These are phyloP conservation scores for Upupa epops DNA, from an alignment of 2,113 vertebrate species.

Conservation along the genomic window DNA sequence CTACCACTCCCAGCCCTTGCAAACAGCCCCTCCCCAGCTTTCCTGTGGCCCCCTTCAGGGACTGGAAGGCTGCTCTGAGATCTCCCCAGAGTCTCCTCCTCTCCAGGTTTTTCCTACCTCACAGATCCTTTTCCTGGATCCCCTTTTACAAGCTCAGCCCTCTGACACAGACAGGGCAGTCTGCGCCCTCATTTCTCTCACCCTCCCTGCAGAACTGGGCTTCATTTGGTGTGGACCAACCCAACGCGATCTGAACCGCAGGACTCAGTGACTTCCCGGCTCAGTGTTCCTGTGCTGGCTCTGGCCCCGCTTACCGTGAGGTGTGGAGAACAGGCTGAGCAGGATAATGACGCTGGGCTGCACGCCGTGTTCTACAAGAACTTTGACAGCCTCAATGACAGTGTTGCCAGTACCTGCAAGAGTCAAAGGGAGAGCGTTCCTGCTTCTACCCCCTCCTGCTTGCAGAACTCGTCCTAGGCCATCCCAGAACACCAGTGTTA, in stretches of 20 bases:
- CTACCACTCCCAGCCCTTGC: no score
- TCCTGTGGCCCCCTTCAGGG: no score
- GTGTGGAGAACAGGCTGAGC: slow-evolving; percentile 93
- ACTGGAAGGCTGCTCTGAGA: no score
- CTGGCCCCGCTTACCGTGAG: slow-evolving; percentile 81
- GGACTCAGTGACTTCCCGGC: background rate
- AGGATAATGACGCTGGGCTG: slow-evolving; percentile 89
- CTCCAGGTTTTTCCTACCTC: background rate
- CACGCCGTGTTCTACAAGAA: slow-evolving; percentile 92
- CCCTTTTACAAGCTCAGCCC: background rate
- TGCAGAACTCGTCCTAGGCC: background rate
- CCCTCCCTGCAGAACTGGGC: background rate
- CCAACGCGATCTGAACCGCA: background rate
- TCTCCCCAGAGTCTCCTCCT: no score
- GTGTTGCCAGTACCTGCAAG: slow-evolving; percentile 91
- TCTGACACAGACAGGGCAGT: background rate
- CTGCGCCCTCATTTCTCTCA: background rate
- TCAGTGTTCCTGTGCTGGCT: background rate
- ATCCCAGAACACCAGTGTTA: accelerated
- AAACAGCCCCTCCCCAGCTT: no score
- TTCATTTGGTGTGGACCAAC: background rate
- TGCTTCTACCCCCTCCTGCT: accelerated
- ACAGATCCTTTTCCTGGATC: background rate
- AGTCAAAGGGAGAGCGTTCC: background rate
- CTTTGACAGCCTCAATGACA: slow-evolving; percentile 93